Percentiles rank a stretch among this genome's conserved stretches.
phyloP scores from a whole-genome alignment of 2,888 invertebrate genomes.

The Glaucopsyche alexis region DNA sequence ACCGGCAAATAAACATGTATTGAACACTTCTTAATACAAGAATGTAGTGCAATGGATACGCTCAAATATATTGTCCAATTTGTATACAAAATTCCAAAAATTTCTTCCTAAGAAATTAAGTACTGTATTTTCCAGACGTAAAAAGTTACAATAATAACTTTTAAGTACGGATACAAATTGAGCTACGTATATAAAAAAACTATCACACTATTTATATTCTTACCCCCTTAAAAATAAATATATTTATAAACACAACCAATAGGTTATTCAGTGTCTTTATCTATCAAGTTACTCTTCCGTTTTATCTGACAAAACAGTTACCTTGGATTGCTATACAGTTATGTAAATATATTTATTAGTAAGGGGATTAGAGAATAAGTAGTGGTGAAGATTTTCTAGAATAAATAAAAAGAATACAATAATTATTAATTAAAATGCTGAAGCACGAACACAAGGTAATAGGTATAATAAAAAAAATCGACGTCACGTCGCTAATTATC shows the following conservation, averaged over 20 bases:
- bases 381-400: constrained; percentile 53
- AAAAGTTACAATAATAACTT: constrained; percentile 30
- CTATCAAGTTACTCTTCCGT: too few relatives aligned
- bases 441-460: constrained; percentile 59
- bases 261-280: too few relatives aligned
- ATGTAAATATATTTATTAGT: too few relatives aligned
- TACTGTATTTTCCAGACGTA: not conserved
- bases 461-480: constrained; percentile 47
- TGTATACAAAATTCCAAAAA: not conserved
- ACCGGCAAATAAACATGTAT: not conserved
- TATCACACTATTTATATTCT: constrained; percentile 62
- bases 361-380: constrained; percentile 48
- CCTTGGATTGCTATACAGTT: too few relatives aligned
- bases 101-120: not conserved
- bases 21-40: not conserved
- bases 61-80: not conserved
- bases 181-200: constrained; percentile 54
- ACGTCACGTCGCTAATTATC: constrained; percentile 57
- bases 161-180: constrained; percentile 65
- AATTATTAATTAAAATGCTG: constrained; percentile 51
- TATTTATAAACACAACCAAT: too few relatives aligned
- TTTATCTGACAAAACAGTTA: too few relatives aligned
- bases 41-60: constrained; percentile 19
- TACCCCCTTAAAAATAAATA: constrained; percentile 31
- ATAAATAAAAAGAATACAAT: constrained; percentile 43